Base-by-base conservation (phyloP, 2,113 vertebrate genomes). In the Calonectris borealis region DNA sequence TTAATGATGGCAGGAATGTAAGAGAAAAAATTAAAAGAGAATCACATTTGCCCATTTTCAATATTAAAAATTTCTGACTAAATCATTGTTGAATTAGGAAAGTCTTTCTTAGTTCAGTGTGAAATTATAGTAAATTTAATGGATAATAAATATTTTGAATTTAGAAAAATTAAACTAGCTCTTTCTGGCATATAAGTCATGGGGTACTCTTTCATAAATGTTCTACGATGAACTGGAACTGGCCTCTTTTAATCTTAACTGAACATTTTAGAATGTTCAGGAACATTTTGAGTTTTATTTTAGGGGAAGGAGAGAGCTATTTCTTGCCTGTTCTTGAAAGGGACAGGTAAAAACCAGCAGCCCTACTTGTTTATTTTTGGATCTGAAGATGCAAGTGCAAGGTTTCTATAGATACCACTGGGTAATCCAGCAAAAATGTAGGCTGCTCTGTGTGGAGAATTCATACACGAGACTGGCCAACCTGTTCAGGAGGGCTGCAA, bases 341-440 rank as follows among this genome's bases (percentile, higher is more conserved):
- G 34, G 21, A 48, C 86, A 91, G 93, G 83, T 97, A 12, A 95
- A 96, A 96, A 60, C 1, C 69, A 40, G 60, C 62, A 89, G 40
- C 51, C 31, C 65, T 82, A 82, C 77, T 94, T 93, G 76, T 88
- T 96, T 91, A 87, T 95, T 97, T 93, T 94, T 89, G 71, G 75
- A 87, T 86, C 86, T 89, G 66, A 87, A 88, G 70, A 95, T 87
- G 68, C 48, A 88, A 91, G 49, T 70, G 71, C 38, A 58, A 40
- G 73, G 84, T 95, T 96, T 94, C 95, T 95, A 93, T 83, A 96
- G 93, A 92, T 93, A 96, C 70, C 73, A 61, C 49, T 44, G 52
- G 81, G 42, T 82, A 79, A 95, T 69, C 61, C 77, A 76, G 70
- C 16, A 82, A 81, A 75, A 79, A 88, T 82, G 34, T 71, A 87